Percentiles rank a stretch among this genome's conserved stretches.
These are phyloP conservation scores for Nineta flava DNA, from an alignment of 2,888 invertebrate genomes.

Conservation along the genomic window DNA sequence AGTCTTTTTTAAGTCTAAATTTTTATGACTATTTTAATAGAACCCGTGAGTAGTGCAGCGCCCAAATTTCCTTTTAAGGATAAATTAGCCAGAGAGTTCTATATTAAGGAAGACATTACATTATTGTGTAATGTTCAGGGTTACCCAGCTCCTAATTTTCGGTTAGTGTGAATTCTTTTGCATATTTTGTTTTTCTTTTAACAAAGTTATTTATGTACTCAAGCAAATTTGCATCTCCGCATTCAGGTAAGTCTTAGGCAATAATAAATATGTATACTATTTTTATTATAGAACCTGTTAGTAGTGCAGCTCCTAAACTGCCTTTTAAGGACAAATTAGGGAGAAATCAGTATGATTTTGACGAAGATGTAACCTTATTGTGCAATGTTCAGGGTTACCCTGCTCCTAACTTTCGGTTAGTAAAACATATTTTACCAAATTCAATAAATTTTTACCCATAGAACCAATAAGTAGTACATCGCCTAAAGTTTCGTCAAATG, in stretches of 20 bases:
- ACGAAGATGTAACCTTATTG: slow-evolving; percentile 34
- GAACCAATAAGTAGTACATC: slow-evolving; percentile 37
- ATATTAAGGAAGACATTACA: slow-evolving; percentile 27
- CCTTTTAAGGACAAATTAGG: slow-evolving; percentile 37
- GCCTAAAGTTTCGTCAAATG: slow-evolving; percentile 62
- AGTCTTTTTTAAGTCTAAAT: background rate
- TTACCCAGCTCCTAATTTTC: slow-evolving; percentile 43
- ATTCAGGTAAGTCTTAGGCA: background rate
- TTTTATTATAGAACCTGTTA: slow-evolving; percentile 41
- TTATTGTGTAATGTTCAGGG: slow-evolving; percentile 50
- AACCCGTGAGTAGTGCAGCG: slow-evolving; percentile 62
- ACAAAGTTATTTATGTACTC: slow-evolving; percentile 19
- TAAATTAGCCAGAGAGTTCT: slow-evolving; percentile 34
- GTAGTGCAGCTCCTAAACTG: slow-evolving; percentile 52
- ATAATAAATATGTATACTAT: background rate
- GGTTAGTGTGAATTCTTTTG: slow-evolving; percentile 26
- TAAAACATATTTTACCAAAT: slow-evolving; percentile 7
- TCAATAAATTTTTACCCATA: slow-evolving; percentile 13
- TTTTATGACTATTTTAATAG: slow-evolving; percentile 24
- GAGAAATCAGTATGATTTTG: slow-evolving; percentile 25
- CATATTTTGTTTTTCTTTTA: slow-evolving; percentile 3
- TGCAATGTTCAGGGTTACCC: slow-evolving; percentile 53
- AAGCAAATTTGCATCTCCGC: background rate
- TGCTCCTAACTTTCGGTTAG: slow-evolving; percentile 41
- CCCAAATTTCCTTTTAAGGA: slow-evolving; percentile 37